Evolutionary conservation across 2,113 vertebrate genomes (phyloP), one percentile per base, ranked within the genome.

Genomic region (Sterna hirundo): DNA sequence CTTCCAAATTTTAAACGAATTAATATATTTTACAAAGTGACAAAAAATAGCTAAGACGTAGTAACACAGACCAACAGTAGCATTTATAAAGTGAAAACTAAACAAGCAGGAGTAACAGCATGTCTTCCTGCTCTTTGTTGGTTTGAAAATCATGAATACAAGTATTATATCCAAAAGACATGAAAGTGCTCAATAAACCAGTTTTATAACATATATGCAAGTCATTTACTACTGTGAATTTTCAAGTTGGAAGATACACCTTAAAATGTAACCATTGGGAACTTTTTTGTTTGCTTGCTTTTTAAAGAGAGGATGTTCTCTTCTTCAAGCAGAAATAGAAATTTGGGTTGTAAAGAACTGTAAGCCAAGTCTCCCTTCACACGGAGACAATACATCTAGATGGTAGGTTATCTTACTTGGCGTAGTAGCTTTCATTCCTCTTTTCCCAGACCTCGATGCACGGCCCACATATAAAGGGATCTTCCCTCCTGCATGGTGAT

Each of bases 381-480:
- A 38, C 34, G 38, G 8, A 54, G 6, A 11, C 30, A 71, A 29
- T 10, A 60, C 2, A 16, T 38, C 12, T 77, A 5, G 58, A 22
- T 5, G 13, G 20, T 4, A 26, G 11, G 49, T 38, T 25, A 47
- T 96, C 98, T 98, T 99, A 99, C 99, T 99, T 25, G 99, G 99
- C 38, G 99, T 99, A 44, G 96, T 95, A 4, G 97, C 96, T 93
- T 97, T 97, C 75, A 97, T 42, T 89, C 92, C 72, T 21, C 34
- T 84, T 93, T 96, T 99, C 58, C 68, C 86, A 65, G 98, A 76
- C 96, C 97, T 97, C 79, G 97, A 69, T 79, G 97, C 88, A 36
- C 34, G 74, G 30, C 97, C 89, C 55, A 42, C 93, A 36, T 60
- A 60, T 15, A 96, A 85, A 81, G 98, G 97, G 78, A 98, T 99